Conservation (phyloP, 2,888 invertebrate genomes). For the Philonicus albiceps region DNA sequence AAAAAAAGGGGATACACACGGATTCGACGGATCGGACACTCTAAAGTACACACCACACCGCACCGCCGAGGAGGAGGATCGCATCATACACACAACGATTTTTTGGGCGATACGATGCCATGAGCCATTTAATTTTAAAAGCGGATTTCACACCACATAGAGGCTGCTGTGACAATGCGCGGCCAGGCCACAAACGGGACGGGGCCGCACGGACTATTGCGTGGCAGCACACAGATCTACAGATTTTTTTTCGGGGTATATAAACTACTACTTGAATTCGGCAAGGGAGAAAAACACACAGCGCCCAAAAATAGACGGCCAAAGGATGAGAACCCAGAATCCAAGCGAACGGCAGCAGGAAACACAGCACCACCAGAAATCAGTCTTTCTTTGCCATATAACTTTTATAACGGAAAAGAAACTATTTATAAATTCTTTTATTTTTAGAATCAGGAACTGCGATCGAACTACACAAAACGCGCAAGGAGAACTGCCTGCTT, state of each 20-base stretch:
- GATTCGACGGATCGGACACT: not conserved
- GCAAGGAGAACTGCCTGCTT: not conserved
- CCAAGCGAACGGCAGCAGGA: not conserved
- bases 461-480: not conserved
- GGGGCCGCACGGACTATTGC: not conserved
- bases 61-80: not conserved
- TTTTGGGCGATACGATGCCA: not conserved
- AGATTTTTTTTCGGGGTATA: not conserved
- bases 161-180: not conserved
- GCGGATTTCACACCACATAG: not conserved
- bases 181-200: not conserved
- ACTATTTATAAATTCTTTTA: conserved; percentile 40
- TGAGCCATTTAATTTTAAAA: not conserved
- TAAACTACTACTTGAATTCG: not conserved
- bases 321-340: conserved; percentile 24
- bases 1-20: conserved; percentile 18
- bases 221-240: not conserved
- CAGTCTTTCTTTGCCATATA: not conserved
- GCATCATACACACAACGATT: not conserved
- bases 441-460: conserved; percentile 39
- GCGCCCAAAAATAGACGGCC: conserved; percentile 12
- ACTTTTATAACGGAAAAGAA: conserved; percentile 20
- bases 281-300: conserved; percentile 17
- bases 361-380: conserved; percentile 1
- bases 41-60: not conserved